Evolutionary conservation across 2,797 vertebrate genomes (phyloP), one percentile per base, ranked within the genome.

Genomic region (Sebastes hubbsi): DNA sequence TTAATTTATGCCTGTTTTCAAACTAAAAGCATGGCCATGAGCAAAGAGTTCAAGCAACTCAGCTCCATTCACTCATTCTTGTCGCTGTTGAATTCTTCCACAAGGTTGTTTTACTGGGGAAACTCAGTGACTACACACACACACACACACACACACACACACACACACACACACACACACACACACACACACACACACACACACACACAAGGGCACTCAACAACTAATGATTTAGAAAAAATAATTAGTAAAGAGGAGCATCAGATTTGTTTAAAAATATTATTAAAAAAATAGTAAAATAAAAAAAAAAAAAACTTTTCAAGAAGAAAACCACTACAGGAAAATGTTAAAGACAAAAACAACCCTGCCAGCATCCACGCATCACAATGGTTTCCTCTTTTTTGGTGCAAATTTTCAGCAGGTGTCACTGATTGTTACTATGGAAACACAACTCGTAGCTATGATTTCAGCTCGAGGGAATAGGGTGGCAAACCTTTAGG

Each of bases 1-100:
- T 58, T 20, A 29, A 73, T 34, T 10, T 58, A 58, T 38, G 34
- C 6, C 4, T 30, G 8, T 72, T 82, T 81, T 79, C 6, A 29
- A 77, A 69, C 27, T 27, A 22, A 85, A 77, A n/a, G 29, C 32
- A 64, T 18, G 70, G 20, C 64, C 70, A 62, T 60, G 59, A 62
- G 36, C 24, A 74, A 56, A 6, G 52, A 22, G 32, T 75, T 75
- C 42, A 70, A 82, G 14, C 24, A n/a, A 34, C 24, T 64, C n/a
- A 20, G 62, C 38, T 75, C 55, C n/a, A 72, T 77, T 82, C 63
- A 49, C 42, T 66, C 25, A 58, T 58, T 38, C 34, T 65, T 20
- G 71, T 27, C 8, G 11, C 6, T 38, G n/a, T 34, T 55, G 16
- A 42, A 58, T 70, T 56, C 30, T 24, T 34, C 27, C 8, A 36